Evolutionary conservation across 2,113 vertebrate species (phyloP), one percentile per base, ranked within the genome.

Genomic region (Halichoeres trimaculatus): DNA sequence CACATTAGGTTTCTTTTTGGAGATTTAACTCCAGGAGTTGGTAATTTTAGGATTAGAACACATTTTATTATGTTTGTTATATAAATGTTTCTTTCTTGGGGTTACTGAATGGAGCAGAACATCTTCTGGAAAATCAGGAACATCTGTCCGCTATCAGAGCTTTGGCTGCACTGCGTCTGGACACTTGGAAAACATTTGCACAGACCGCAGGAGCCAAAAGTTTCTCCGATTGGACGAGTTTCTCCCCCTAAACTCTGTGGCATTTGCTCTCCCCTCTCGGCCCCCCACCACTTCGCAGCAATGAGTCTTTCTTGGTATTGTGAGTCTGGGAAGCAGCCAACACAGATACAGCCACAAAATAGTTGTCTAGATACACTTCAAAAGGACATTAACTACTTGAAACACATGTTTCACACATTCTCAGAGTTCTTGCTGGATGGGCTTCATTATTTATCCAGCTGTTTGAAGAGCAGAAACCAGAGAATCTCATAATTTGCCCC

Each of bases 131-230:
- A 85, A 86, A 90, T 81, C 67, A 74, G 69, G 74, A 89, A 92
- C 91, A 92, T 93, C 90, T 92, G 93, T 89, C 82, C 58, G 70
- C 85, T 89, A 87, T 90, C 91, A 90, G 79, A 83, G 83, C 74
- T 83, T 82, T 87, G 80, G 86, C 83, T 90, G 70, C 82, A 73
- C 70, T 54, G 80, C 65, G 71, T 81, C 81, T 84, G 84, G 89
- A 90, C 86, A 83, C 83, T 88, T 89, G 91, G 90, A 89, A 93
- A 90, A 90, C 85, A 92, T 93, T 91, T 92, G 84, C 70, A 50
- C 84, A 87, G 78, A 88, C 87, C 72, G 58, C 84, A 84, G 67
- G 81, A 90, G 88, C 85, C 89, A 88, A 84, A 80, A 10, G 81
- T 78, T 78, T 85, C 67, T 81, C 64, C 57, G 41, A 68, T 51